These are phyloP conservation scores for Helicoverpa armigera DNA, from an alignment of 1,140 invertebrate species.

Conservation along the genomic window DNA sequence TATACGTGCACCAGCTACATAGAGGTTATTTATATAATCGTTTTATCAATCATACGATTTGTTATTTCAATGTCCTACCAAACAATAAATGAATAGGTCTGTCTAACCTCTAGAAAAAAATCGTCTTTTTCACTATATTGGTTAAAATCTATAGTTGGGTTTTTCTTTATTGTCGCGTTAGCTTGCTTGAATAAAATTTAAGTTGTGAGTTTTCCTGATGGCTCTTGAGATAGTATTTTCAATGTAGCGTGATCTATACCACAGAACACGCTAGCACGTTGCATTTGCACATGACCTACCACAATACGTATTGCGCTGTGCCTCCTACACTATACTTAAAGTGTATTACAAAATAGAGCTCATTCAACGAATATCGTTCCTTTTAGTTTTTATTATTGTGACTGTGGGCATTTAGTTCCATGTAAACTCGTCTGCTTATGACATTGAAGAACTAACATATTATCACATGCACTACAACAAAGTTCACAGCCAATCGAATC, in stretches of 20 bases:
- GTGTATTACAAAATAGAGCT: too few relatives aligned
- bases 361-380: neutral
- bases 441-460: conserved; percentile 28
- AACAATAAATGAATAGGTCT: neutral
- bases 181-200: too few relatives aligned
- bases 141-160: too few relatives aligned
- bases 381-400: neutral
- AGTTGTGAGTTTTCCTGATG: too few relatives aligned
- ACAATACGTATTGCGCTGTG: conserved; percentile 6
- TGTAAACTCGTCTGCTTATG: conserved; percentile 10
- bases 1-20: neutral
- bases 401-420: neutral
- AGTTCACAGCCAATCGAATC: conserved; percentile 61
- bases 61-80: neutral
- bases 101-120: too few relatives aligned
- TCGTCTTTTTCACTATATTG: too few relatives aligned
- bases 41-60: neutral
- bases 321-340: neutral
- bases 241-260: neutral
- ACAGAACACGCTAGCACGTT: neutral
- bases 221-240: neutral
- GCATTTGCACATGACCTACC: conserved; percentile 25
- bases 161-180: too few relatives aligned
- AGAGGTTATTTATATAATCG: neutral
- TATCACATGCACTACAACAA: conserved; percentile 21